phyloP scores from a whole-genome alignment of 2,888 invertebrate species.

The Blastobasis lacticolella region DNA sequence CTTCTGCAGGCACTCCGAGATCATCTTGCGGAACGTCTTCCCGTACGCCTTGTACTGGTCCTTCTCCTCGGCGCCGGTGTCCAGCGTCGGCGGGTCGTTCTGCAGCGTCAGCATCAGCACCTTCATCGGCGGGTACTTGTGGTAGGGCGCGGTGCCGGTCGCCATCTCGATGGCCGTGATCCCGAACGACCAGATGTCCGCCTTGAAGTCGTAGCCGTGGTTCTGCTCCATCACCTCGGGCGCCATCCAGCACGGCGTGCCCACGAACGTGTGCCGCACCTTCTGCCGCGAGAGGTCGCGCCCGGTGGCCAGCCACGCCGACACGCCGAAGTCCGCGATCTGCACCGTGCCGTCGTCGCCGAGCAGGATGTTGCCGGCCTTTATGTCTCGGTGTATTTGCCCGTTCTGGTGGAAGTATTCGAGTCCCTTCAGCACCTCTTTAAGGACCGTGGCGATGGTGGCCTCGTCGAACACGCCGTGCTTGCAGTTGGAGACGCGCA shows the following conservation, averaged over 20 bases:
- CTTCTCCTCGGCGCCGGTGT: slow-evolving; percentile 96
- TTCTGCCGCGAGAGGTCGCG: slow-evolving; percentile 96
- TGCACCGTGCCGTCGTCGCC: slow-evolving; percentile 98
- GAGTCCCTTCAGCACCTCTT: slow-evolving; percentile 96
- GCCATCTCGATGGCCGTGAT: slow-evolving; percentile 99
- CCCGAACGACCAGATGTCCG: slow-evolving; percentile 87
- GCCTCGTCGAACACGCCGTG: slow-evolving; percentile 99
- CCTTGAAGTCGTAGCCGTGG: slow-evolving; percentile 99
- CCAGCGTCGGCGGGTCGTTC: slow-evolving; percentile 98
- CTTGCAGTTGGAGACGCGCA: slow-evolving; percentile 92
- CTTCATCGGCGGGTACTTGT: slow-evolving; percentile 99
- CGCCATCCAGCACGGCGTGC: slow-evolving; percentile 99
- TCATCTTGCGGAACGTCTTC: slow-evolving; percentile 98
- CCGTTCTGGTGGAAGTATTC: slow-evolving; percentile 99
- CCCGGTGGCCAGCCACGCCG: slow-evolving; percentile 98
- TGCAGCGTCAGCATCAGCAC: slow-evolving; percentile 99
- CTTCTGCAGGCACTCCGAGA: slow-evolving; percentile 97
- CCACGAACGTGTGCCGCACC: slow-evolving; percentile 98
- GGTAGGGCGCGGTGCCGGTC: slow-evolving; percentile 98
- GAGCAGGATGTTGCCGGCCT: slow-evolving; percentile 85
- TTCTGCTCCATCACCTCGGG: slow-evolving; percentile 99
- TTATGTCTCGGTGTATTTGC: slow-evolving; percentile 90
- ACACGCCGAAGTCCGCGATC: slow-evolving; percentile 99
- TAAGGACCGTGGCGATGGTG: slow-evolving; percentile 97
- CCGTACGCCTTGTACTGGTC: slow-evolving; percentile 99